phyloP scores from a whole-genome alignment of 2,888 invertebrate genomes.

The Macrophya alboannulata region DNA sequence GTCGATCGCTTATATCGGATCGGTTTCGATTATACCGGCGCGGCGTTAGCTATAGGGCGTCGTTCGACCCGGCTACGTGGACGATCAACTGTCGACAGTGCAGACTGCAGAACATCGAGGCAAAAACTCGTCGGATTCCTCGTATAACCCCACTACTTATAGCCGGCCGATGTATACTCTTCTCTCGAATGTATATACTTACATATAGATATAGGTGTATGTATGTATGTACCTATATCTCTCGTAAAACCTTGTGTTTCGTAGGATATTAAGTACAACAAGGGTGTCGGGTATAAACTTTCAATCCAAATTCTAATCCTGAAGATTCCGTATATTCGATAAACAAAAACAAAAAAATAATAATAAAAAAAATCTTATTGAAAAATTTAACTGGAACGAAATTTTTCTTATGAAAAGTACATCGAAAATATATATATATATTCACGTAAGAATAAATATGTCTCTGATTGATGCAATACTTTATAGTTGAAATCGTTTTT shows the following conservation, averaged over 20 bases:
- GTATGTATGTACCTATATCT: too few species aligned
- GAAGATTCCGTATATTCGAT: background rate
- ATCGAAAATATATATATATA: background rate
- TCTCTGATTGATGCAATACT: background rate
- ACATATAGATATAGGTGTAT: background rate
- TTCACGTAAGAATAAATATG: background rate
- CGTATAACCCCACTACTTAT: constrained; percentile 1
- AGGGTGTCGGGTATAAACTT: background rate
- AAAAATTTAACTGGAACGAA: too few species aligned
- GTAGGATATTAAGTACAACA: too few species aligned
- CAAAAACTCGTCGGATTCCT: constrained; percentile 20
- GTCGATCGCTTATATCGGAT: background rate
- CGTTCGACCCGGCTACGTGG: constrained; percentile 7
- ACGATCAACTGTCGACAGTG: constrained; percentile 18
- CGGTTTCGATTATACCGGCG: background rate
- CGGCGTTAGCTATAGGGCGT: background rate
- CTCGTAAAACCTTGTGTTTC: too few species aligned
- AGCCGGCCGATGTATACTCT: background rate
- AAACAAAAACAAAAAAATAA: background rate
- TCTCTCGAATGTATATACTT: background rate
- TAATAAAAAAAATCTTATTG: too few species aligned
- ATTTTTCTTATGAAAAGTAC: too few species aligned
- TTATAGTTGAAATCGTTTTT: background rate
- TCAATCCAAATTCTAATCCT: background rate
- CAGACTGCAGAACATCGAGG: constrained; percentile 6